These are phyloP conservation scores for Sarcophilus harrisii DNA, from an alignment of 2,797 vertebrate genomes.

Conservation along the genomic window DNA sequence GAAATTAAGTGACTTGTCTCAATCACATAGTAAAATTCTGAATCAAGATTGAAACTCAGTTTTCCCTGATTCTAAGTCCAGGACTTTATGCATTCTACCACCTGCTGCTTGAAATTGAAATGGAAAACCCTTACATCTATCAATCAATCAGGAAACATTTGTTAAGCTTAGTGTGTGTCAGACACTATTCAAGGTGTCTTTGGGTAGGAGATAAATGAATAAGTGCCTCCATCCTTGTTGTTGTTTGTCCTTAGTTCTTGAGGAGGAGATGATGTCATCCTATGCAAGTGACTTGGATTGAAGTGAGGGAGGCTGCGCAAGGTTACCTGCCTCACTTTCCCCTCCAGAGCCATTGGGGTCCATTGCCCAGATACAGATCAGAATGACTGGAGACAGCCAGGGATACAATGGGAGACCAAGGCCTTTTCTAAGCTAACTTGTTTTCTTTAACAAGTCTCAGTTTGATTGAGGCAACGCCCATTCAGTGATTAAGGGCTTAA, in stretches of 20 bases:
- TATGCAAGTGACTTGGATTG: too few species aligned
- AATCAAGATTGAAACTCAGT: not conserved
- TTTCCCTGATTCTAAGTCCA: not conserved
- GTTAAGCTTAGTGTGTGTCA: not conserved
- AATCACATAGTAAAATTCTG: not conserved
- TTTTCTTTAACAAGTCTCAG: too few species aligned
- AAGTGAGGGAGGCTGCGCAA: not conserved
- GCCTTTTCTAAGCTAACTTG: too few species aligned
- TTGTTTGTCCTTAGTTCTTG: too few species aligned
- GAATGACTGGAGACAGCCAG: not conserved
- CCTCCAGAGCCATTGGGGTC: not conserved
- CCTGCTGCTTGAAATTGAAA: not conserved
- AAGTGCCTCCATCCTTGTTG: not conserved
- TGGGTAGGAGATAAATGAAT: not conserved
- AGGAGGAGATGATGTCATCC: too few species aligned
- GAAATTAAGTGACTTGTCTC: not conserved
- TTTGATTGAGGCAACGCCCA: too few species aligned
- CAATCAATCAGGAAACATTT: not conserved
- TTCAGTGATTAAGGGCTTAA: too few species aligned
- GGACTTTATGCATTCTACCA: not conserved
- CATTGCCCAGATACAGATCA: not conserved
- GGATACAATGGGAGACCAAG: too few species aligned
- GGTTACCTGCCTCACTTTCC: not conserved
- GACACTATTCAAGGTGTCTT: not conserved
- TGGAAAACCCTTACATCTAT: not conserved